phyloP scores from a whole-genome alignment of 2,113 vertebrate genomes.

The Phrynosoma blainvillii region DNA sequence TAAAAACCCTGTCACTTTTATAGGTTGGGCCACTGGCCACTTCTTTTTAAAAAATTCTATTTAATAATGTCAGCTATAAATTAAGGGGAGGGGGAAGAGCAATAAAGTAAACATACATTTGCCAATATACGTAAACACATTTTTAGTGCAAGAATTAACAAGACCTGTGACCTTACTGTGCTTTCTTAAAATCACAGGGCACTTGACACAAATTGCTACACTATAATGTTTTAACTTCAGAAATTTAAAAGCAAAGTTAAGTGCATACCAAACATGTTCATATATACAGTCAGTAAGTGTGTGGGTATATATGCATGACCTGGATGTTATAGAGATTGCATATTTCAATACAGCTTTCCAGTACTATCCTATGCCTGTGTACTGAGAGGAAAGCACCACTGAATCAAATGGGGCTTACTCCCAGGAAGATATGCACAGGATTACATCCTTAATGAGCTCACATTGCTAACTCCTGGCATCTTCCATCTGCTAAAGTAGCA shows the following conservation, averaged over 20 bases:
- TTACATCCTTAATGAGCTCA: constrained; percentile 42
- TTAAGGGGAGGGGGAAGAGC: constrained; percentile 63
- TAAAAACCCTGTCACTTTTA: constrained; percentile 85
- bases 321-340: constrained; percentile 76
- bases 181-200: constrained; percentile 86
- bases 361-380: background rate
- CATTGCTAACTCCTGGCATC: constrained; percentile 58
- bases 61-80: constrained; percentile 78
- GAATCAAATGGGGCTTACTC: background rate
- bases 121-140: constrained; percentile 86
- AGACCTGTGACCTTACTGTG: constrained; percentile 87
- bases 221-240: constrained; percentile 78
- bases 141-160: constrained; percentile 88
- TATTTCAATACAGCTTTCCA: constrained; percentile 66
- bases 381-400: background rate
- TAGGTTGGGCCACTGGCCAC: constrained; percentile 80
- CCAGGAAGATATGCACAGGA: background rate
- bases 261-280: constrained; percentile 82
- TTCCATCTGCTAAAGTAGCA: constrained; percentile 54
- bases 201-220: constrained; percentile 86
- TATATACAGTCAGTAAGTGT: constrained; percentile 81
- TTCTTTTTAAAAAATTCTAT: constrained; percentile 74
- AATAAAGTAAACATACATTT: constrained; percentile 83
- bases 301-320: constrained; percentile 70
- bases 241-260: constrained; percentile 78